Percentiles rank a stretch among this genome's conserved stretches.
These are phyloP conservation scores for Sepiola atlantica DNA, from an alignment of 2,888 invertebrate genomes.

Conservation along the genomic window DNA sequence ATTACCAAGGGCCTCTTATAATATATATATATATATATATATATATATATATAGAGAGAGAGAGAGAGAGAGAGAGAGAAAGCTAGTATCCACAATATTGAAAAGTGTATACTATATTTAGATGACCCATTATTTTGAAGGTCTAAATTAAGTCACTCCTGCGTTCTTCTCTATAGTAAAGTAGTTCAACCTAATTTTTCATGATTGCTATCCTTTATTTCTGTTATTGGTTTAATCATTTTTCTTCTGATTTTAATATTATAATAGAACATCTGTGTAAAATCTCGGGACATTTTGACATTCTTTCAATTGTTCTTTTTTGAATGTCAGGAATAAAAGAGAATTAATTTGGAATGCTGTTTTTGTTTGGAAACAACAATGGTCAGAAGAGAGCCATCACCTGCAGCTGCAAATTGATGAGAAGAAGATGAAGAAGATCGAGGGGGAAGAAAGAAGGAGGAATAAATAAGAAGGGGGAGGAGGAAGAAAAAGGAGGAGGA, in stretches of 20 bases:
- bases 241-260: no score
- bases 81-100: background rate
- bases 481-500: background rate
- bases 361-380: background rate
- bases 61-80: no score
- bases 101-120: background rate
- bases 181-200: no score
- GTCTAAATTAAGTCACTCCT: background rate
- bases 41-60: no score
- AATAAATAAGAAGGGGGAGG: background rate
- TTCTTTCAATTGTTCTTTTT: background rate
- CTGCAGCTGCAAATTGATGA: background rate
- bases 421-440: background rate
- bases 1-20: no score
- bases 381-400: background rate
- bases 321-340: background rate
- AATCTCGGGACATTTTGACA: background rate
- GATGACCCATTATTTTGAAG: background rate
- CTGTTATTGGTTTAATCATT: no score
- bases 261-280: background rate
- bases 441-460: background rate
- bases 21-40: no score
- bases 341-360: background rate
- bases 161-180: no score
- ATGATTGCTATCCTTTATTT: no score